Evolutionary conservation across 2,113 vertebrate genomes (phyloP), one percentile per base, ranked within the genome.

Genomic region (Procavia capensis): DNA sequence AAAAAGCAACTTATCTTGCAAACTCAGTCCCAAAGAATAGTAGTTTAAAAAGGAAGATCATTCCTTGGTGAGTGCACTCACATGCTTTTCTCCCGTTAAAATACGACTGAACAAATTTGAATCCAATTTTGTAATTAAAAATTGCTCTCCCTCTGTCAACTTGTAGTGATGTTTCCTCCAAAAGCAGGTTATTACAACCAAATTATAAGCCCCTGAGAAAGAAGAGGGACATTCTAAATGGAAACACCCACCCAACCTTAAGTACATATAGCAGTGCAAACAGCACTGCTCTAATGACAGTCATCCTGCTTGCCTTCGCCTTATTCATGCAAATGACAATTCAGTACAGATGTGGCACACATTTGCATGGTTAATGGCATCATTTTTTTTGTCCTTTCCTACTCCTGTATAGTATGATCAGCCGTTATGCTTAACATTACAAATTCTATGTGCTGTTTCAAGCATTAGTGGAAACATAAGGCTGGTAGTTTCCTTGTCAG

Each of bases 401-500:
- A 98, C 98, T 98, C 97, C 98, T 98, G 98, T 98, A 89, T 94
- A 98, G 92, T 90, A 86, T 98, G 97, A 98, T 99, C 98, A 98
- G 98, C 98, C 99, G 98, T 99, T 98, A 98, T 98, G 98, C 97
- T 98, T 98, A 99, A 98, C 98, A 98, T 98, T 99, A 98, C 96
- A 98, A 98, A 98, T 99, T 98, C 99, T 98, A 99, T 98, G 99
- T 98, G 98, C 98, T 98, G 98, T 98, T 99, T 98, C 98, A 98
- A 99, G 98, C 98, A 98, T 98, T 99, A 98, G 97, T 97, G 91
- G 97, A 98, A 99, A 97, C 98, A 97, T 97, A 98, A 98, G 99
- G 97, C 98, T 98, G 98, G 98, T 98, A 99, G 98, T 91, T 99
- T 98, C 99, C 98, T 98, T 99, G 98, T 98, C 98, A 98, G 97